These are phyloP conservation scores for Silurus meridionalis DNA, from an alignment of 2,113 vertebrate genomes.

Conservation along the genomic window DNA sequence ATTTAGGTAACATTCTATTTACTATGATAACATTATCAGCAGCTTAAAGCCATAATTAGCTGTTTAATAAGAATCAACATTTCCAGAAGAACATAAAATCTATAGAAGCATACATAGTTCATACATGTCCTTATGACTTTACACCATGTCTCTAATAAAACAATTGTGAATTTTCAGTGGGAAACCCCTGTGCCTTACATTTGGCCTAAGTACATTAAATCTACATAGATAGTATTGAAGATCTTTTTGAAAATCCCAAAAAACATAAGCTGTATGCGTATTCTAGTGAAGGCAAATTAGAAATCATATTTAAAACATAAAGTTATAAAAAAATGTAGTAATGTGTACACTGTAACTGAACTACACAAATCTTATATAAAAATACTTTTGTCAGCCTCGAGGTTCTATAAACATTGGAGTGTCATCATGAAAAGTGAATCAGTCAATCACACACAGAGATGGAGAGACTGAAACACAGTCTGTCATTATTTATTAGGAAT, in stretches of 20 bases:
- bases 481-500: neutral
- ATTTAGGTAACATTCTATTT: neutral
- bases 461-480: neutral
- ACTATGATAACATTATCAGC: neutral
- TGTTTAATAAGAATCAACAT: neutral
- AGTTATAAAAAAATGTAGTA: neutral
- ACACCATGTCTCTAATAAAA: neutral
- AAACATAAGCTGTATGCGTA: neutral
- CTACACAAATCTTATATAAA: neutral
- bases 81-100: neutral
- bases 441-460: neutral
- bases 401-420: neutral
- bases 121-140: neutral
- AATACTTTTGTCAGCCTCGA: neutral
- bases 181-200: neutral
- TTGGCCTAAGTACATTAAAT: neutral
- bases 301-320: neutral
- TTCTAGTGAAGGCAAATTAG: neutral
- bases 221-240: neutral
- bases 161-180: neutral
- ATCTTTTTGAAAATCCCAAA: neutral
- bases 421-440: neutral
- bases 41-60: neutral
- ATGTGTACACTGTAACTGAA: neutral
- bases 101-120: neutral